These are phyloP conservation scores for Tachyglossus aculeatus DNA, from an alignment of 2,797 vertebrate genomes.

Conservation along the genomic window DNA sequence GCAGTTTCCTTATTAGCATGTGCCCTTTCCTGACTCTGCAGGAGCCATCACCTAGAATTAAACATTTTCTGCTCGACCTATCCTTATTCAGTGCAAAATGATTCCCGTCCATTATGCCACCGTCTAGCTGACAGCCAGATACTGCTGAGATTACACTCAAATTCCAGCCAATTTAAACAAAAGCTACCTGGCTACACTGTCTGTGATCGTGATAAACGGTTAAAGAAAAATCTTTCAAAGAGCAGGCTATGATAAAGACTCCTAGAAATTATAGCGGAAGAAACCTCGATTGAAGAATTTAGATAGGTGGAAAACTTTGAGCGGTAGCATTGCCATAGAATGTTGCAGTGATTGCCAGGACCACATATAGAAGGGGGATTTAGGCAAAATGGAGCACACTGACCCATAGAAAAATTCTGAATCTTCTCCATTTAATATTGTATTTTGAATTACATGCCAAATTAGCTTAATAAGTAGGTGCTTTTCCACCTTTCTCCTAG, in stretches of 20 bases:
- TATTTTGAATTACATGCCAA: conserved; percentile 39
- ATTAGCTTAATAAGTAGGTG: background rate
- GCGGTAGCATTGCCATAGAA: conserved; percentile 1
- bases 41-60: conserved; percentile 91
- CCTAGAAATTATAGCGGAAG: conserved; percentile 11
- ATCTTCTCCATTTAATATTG: conserved; percentile 44
- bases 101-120: conserved; percentile 85
- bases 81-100: conserved; percentile 83
- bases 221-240: conserved; percentile 45
- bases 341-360: conserved; percentile 15
- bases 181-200: conserved; percentile 35
- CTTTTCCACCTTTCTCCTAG: conserved; percentile 19
- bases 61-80: conserved; percentile 80
- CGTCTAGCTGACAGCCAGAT: conserved; percentile 85
- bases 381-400: conserved; percentile 7
- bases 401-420: conserved; percentile 29
- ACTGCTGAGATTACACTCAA: conserved; percentile 78
- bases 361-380: background rate
- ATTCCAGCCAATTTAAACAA: conserved; percentile 71
- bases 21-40: conserved; percentile 85
- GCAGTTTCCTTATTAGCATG: conserved; percentile 75
- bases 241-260: conserved; percentile 15
- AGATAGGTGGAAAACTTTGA: conserved; percentile 24
- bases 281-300: no score
- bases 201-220: conserved; percentile 46